These are phyloP conservation scores for Poecilia wingei DNA, from an alignment of 2,797 vertebrate genomes.

Conservation along the genomic window DNA sequence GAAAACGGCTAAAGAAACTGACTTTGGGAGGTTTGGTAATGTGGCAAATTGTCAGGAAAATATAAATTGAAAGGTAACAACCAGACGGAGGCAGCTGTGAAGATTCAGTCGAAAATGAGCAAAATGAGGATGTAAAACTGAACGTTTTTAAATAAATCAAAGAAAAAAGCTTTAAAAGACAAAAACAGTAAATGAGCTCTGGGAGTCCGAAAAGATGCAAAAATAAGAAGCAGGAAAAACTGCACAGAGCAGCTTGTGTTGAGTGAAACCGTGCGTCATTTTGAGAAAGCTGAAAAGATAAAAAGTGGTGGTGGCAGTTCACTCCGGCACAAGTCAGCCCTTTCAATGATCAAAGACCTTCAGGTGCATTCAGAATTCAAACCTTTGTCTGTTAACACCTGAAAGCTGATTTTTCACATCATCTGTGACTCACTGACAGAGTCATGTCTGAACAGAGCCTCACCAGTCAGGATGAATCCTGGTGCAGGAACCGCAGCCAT, in stretches of 20 bases:
- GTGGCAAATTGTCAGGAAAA: background rate
- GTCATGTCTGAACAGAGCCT: background rate
- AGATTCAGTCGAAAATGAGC: background rate
- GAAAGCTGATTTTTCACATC: constrained; percentile 2
- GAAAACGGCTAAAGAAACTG: background rate
- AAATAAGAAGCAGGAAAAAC: background rate
- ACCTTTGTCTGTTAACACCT: background rate
- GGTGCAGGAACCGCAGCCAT: constrained; percentile 13
- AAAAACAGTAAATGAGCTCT: background rate
- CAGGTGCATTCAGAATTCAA: background rate
- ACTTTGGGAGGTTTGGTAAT: background rate
- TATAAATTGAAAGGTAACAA: background rate
- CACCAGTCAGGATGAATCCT: constrained; percentile 15
- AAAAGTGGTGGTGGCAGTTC: background rate
- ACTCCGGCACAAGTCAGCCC: background rate
- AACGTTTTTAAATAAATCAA: background rate
- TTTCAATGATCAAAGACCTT: background rate
- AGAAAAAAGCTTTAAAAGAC: background rate
- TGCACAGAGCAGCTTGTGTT: background rate
- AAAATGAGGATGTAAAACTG: background rate
- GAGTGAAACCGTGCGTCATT: background rate
- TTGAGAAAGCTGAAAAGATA: background rate
- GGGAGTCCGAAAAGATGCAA: background rate
- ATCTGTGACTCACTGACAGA: background rate
- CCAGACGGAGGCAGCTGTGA: background rate